Percentiles rank a stretch among this genome's conserved stretches.
Evolutionary conservation across 2,113 vertebrate genomes (phyloP).

Genomic region (Sciurus niger): DNA sequence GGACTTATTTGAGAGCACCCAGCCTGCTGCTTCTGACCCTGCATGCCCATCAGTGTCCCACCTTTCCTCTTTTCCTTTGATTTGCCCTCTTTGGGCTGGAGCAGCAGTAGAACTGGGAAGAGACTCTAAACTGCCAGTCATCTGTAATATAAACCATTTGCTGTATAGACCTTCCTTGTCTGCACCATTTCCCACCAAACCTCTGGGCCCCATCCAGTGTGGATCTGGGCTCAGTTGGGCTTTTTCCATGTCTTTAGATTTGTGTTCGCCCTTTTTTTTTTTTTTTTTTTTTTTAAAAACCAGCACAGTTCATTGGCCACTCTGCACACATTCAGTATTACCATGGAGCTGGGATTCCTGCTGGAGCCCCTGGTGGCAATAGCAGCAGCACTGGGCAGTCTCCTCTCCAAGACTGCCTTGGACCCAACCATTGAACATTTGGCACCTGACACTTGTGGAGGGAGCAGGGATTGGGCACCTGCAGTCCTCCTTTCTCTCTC

Average conservation of each 20-base stretch:
- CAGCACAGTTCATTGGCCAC: constrained; percentile 74
- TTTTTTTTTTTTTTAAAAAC: constrained; percentile 78
- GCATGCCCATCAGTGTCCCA: constrained; percentile 90
- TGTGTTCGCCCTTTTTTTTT: constrained; percentile 79
- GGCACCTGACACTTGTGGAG: constrained; percentile 84
- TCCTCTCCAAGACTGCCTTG: constrained; percentile 77
- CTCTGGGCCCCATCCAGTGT: constrained; percentile 83
- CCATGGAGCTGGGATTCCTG: constrained; percentile 87
- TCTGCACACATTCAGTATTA: constrained; percentile 91
- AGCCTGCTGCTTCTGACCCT: constrained; percentile 89
- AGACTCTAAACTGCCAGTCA: constrained; percentile 91
- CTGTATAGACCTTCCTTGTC: constrained; percentile 90
- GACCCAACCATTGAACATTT: constrained; percentile 83
- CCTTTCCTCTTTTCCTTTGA: constrained; percentile 85
- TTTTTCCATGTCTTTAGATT: constrained; percentile 86
- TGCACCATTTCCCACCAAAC: constrained; percentile 80
- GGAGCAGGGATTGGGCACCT: constrained; percentile 83
- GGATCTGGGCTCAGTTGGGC: constrained; percentile 87
- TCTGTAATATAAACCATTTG: constrained; percentile 92
- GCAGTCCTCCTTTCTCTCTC: constrained; percentile 84
- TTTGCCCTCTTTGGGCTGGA: constrained; percentile 90
- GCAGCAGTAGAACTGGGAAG: constrained; percentile 90
- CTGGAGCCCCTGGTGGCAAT: constrained; percentile 83
- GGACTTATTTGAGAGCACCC: constrained; percentile 95
- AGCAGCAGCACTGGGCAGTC: constrained; percentile 84